phyloP scores from a whole-genome alignment of 2,888 invertebrate species.

The Luffia ferchaultella region DNA sequence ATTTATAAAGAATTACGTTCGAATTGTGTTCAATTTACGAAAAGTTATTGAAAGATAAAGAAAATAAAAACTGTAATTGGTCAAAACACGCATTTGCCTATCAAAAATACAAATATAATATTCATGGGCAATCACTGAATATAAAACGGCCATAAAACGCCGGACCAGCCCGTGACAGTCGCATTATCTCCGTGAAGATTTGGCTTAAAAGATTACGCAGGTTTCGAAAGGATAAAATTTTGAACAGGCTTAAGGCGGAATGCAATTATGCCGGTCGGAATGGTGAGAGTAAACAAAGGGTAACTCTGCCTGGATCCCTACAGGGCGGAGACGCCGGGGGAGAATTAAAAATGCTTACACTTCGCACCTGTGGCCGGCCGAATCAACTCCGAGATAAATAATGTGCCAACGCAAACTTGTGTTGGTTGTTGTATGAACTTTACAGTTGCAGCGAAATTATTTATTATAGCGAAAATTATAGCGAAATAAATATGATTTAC shows the following conservation, averaged over 20 bases:
- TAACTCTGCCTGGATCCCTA: conserved; percentile 7
- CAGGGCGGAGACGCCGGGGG: conserved; percentile 20
- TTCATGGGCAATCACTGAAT: too few relatives aligned
- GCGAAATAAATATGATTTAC: too few relatives aligned
- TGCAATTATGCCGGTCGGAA: conserved; percentile 27
- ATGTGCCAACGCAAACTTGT: background rate
- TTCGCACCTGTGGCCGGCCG: conserved; percentile 41
- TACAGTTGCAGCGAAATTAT: too few relatives aligned
- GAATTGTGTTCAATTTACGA: too few relatives aligned
- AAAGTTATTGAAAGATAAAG: too few relatives aligned
- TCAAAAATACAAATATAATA: too few relatives aligned
- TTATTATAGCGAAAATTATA: too few relatives aligned
- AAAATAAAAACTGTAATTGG: too few relatives aligned
- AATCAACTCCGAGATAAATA: conserved; percentile 8
- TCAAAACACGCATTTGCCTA: too few relatives aligned
- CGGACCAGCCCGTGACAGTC: background rate
- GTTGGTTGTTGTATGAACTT: too few relatives aligned
- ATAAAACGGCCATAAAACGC: too few relatives aligned
- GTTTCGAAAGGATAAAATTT: conserved; percentile 19
- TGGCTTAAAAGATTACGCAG: background rate
- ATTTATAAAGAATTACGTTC: too few relatives aligned
- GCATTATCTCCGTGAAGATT: background rate
- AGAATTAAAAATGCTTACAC: conserved; percentile 32
- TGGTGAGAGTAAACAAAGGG: conserved; percentile 40
- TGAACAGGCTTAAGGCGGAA: conserved; percentile 36